Evolutionary conservation across 2,888 invertebrate species (phyloP).

Genomic region (Biston betularia): DNA sequence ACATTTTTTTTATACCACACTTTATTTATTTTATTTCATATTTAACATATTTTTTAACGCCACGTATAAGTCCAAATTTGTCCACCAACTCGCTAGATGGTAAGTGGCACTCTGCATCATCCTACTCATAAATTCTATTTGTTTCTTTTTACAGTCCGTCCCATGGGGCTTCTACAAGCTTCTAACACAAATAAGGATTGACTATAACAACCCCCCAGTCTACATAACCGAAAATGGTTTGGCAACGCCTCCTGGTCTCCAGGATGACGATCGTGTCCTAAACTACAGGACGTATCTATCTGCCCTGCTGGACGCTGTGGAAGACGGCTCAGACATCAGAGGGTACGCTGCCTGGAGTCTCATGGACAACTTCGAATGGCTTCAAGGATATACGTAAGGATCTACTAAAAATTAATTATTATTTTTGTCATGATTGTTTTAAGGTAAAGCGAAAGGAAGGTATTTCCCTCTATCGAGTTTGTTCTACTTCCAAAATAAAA

Average conservation of each 20-base stretch:
- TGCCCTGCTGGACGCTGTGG: slow-evolving; percentile 73
- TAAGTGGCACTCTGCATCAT: too few relatives aligned
- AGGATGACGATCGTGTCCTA: slow-evolving; percentile 71
- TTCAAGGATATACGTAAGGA: slow-evolving; percentile 83
- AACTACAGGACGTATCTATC: slow-evolving; percentile 69
- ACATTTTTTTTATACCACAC: too few relatives aligned
- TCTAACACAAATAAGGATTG: slow-evolving; percentile 74
- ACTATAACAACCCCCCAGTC: slow-evolving; percentile 82
- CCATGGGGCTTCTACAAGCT: slow-evolving; percentile 86
- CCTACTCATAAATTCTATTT: not conserved
- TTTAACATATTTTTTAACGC: too few relatives aligned
- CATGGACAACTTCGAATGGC: slow-evolving; percentile 89
- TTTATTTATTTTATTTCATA: too few relatives aligned
- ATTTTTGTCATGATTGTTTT: not conserved
- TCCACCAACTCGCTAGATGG: too few relatives aligned
- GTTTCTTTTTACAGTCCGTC: slow-evolving; percentile 46
- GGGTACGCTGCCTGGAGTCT: slow-evolving; percentile 87
- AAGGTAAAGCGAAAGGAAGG: too few relatives aligned
- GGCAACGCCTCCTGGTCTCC: slow-evolving; percentile 53
- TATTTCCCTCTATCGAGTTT: too few relatives aligned
- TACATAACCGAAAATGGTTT: slow-evolving; percentile 86
- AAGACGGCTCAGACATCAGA: slow-evolving; percentile 72
- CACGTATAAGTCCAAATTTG: too few relatives aligned
- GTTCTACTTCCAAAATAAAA: too few relatives aligned
- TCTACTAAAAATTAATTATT: slow-evolving; percentile 11